These are phyloP conservation scores for Macrosiphum euphorbiae DNA, from an alignment of 2,888 invertebrate genomes.

Conservation along the genomic window DNA sequence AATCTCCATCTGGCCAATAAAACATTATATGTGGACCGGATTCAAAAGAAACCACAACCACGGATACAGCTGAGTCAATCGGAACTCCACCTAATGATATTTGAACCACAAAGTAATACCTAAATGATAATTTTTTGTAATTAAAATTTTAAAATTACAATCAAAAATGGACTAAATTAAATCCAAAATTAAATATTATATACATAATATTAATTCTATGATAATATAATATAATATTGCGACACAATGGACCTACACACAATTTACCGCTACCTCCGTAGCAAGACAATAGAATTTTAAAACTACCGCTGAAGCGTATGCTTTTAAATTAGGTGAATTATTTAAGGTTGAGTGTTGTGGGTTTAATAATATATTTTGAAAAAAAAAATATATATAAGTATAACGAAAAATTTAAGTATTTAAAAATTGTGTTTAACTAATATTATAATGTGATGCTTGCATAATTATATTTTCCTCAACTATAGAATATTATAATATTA, in stretches of 20 bases:
- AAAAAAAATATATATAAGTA: neutral
- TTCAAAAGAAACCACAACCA: slow-evolving; percentile 59
- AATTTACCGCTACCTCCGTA: neutral
- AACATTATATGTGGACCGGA: slow-evolving; percentile 53
- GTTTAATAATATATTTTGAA: neutral
- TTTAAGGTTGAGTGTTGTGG: neutral
- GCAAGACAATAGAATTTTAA: neutral
- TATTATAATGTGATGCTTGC: too few species aligned
- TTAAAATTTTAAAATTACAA: slow-evolving; percentile 10
- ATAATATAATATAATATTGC: neutral
- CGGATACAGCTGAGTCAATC: slow-evolving; percentile 56
- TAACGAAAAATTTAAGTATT: too few species aligned
- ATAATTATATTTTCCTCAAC: too few species aligned
- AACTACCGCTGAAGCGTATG: neutral
- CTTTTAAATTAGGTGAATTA: neutral
- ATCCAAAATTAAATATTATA: too few species aligned
- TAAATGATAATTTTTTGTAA: neutral
- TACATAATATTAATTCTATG: neutral
- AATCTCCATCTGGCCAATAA: slow-evolving; percentile 54
- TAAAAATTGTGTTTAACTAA: too few species aligned
- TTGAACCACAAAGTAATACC: slow-evolving; percentile 62
- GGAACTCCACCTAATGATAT: slow-evolving; percentile 47
- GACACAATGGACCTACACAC: neutral
- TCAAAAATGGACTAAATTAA: neutral
- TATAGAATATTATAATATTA: too few species aligned